Evolutionary conservation across 2,888 invertebrate genomes (phyloP).

Genomic region (Nebria salina): DNA sequence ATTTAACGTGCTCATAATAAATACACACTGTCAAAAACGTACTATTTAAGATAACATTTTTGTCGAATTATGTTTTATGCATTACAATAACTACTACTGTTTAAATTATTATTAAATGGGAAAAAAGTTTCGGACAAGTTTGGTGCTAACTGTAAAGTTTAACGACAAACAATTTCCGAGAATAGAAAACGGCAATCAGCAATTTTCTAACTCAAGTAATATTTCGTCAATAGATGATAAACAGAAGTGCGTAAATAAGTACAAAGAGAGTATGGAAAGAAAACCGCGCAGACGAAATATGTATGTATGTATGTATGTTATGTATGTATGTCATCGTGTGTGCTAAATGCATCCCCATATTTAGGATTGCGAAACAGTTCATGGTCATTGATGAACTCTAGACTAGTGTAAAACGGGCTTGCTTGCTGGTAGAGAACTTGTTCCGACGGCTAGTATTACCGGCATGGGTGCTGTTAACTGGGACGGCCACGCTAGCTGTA

Average conservation of each 20-base stretch:
- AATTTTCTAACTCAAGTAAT: not conserved
- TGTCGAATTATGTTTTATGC: too few relatives aligned
- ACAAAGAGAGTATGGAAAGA: not conserved
- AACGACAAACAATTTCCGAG: not conserved
- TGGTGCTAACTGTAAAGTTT: not conserved
- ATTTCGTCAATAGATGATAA: too few relatives aligned
- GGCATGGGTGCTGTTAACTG: constrained; percentile 42
- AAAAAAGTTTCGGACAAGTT: too few relatives aligned
- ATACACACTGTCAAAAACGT: too few relatives aligned
- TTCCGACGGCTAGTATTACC: constrained; percentile 46
- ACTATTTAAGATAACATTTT: too few relatives aligned
- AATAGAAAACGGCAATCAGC: not conserved
- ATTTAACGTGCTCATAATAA: too few relatives aligned
- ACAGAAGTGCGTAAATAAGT: not conserved
- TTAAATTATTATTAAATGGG: too few relatives aligned
- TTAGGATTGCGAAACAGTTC: constrained; percentile 19
- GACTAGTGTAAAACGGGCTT: constrained; percentile 38
- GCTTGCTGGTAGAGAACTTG: constrained; percentile 33
- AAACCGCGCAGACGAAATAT: not conserved
- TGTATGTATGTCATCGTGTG: not conserved
- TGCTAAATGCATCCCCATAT: not conserved
- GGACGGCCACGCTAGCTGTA: constrained; percentile 37
- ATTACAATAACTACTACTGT: too few relatives aligned
- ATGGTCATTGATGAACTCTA: constrained; percentile 29
- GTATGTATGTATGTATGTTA: not conserved